A percentile compares a stretch with the other conserved stretches of the same genome.
These are phyloP conservation scores for Sebastes baramenuke DNA, from an alignment of 2,797 vertebrate species.

Conservation along the genomic window DNA sequence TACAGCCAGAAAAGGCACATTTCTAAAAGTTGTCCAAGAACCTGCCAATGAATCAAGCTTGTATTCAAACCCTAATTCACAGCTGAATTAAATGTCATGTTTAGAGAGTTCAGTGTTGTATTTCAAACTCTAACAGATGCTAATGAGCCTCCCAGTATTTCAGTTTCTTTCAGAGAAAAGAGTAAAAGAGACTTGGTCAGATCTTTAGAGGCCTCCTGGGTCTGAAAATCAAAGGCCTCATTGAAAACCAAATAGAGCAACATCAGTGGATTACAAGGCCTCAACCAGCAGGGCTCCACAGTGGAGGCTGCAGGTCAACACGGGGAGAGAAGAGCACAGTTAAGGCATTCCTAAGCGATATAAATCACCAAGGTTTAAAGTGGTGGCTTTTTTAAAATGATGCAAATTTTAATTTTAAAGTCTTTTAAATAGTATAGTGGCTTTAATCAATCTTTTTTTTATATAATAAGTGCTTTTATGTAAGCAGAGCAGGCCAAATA, in stretches of 20 bases:
- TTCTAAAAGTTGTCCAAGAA: not conserved
- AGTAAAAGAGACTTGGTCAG: conserved; percentile 71
- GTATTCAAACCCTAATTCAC: conserved; percentile 30
- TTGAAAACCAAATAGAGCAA: conserved; percentile 85
- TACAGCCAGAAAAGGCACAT: not conserved
- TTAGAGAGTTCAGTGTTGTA: conserved; percentile 49
- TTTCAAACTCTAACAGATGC: conserved; percentile 69
- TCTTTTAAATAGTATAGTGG: not conserved
- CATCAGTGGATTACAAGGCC: conserved; percentile 85
- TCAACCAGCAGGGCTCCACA: conserved; percentile 72
- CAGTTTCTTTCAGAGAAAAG: conserved; percentile 59
- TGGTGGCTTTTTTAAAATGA: not conserved
- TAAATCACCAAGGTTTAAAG: not conserved
- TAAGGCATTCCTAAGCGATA: not conserved
- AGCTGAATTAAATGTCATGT: conserved; percentile 32
- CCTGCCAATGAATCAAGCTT: conserved; percentile 11
- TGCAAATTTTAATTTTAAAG: not conserved
- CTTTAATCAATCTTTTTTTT: too few relatives aligned
- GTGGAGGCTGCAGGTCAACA: conserved; percentile 56
- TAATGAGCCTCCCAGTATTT: conserved; percentile 56
- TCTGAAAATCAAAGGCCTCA: conserved; percentile 83
- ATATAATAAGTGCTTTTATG: not conserved
- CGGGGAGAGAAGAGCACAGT: conserved; percentile 21
- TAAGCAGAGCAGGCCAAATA: not conserved
- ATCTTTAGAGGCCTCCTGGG: conserved; percentile 82